Evolutionary conservation across 1,140 invertebrate species (phyloP), one percentile per base, ranked within the genome.

Genomic region (Ectropis grisescens): DNA sequence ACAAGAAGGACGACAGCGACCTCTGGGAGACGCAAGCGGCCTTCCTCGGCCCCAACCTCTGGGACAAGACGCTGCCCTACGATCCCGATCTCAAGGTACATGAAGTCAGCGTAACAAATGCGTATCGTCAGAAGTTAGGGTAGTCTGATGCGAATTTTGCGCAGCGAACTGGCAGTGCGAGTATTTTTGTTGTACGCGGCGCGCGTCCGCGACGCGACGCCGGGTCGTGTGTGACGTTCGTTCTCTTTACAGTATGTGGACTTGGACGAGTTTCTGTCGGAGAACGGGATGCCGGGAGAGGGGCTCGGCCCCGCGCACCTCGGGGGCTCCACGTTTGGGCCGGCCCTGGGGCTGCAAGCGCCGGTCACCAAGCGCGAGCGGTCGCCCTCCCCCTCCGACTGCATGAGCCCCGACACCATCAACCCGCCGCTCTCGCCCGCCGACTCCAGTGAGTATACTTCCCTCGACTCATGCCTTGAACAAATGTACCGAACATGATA

Each of bases 241-340:
- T n/a, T n/a, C n/a, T n/a, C n/a, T n/a, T n/a, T 91, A 58, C 87
- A 95, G 90, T 97, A 96, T 82, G 94, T 97, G 85, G 95, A 97
- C 84, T 85, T 98, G 83, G 95, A 98, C 83, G 95, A 97, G 83
- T 97, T 98, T 83, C 87, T 98, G 49, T 93, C 91, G 47, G 95
- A 97, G 82, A 97, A 96, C 82, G 94, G 93, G 46, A 93, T 94
- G 80, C 91, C 92, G 37, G 89, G 91, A 58, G 91, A 93, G 66
- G 90, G 87, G 8, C 85, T 89, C 41, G 86, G 86, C 31, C 84
- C 86, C 49, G 82, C 82, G 29, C 83, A 88, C 58, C 71, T 88
- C 47, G 87, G 86, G 27, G 75, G 80, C 29, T 76, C 83, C 15
- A 82, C 84, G 31, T 81, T 86, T 58, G 80, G 84, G 32, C 71